Conservation (phyloP, 2,797 vertebrate genomes). For the Lagorchestes hirsutus region DNA sequence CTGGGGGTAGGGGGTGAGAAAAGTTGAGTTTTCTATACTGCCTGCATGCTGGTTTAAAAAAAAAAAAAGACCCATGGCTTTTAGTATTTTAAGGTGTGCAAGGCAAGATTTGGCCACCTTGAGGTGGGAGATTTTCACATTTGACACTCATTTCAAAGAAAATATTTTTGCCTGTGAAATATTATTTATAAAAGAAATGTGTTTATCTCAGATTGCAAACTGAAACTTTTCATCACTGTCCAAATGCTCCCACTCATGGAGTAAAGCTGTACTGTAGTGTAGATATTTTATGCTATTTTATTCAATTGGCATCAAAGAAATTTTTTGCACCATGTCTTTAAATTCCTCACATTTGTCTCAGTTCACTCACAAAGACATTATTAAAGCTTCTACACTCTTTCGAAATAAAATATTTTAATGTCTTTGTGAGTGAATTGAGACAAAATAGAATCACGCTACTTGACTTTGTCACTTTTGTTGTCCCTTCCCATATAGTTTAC, state of each 20-base stretch:
- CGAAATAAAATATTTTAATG: neutral
- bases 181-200: slow-evolving; percentile 13
- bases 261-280: neutral
- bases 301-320: slow-evolving; percentile 46
- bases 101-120: slow-evolving; percentile 34
- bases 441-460: neutral
- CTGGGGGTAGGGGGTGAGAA: slow-evolving; percentile 33
- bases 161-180: slow-evolving; percentile 46
- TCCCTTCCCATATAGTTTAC: slow-evolving; percentile 30
- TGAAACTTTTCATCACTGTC: slow-evolving; percentile 35
- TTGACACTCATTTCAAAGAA: slow-evolving; percentile 47
- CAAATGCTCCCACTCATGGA: neutral
- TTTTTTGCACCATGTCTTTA: slow-evolving; percentile 28
- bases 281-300: neutral
- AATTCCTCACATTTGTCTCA: neutral
- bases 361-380: too few relatives aligned
- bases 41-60: slow-evolving; percentile 4
- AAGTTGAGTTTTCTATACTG: slow-evolving; percentile 31
- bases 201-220: slow-evolving; percentile 18
- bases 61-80: neutral
- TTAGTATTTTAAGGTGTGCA: slow-evolving; percentile 41
- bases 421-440: slow-evolving; percentile 25
- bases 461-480: slow-evolving; percentile 35
- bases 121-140: slow-evolving; percentile 37
- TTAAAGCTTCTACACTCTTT: neutral